A percentile compares a stretch with the other conserved stretches of the same genome.
These are phyloP conservation scores for Pseudomyrmex cubaensis DNA, from an alignment of 1,140 invertebrate genomes.

Conservation along the genomic window DNA sequence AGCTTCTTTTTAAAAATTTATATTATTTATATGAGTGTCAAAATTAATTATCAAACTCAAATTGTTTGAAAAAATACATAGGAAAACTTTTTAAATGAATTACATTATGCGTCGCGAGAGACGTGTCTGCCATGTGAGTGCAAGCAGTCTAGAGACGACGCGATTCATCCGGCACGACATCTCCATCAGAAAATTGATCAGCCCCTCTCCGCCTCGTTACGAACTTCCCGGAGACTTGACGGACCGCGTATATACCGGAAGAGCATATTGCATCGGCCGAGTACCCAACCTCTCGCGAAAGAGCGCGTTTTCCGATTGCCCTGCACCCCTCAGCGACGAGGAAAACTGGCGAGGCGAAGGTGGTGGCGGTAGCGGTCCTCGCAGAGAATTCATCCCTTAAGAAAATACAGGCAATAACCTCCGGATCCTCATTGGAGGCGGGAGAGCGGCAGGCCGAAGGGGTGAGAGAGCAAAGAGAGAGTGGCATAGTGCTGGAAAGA, in stretches of 20 bases:
- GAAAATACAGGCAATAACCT: slow-evolving; percentile 85
- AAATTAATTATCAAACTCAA: too few relatives aligned
- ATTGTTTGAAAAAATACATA: too few relatives aligned
- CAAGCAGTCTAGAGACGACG: slow-evolving; percentile 41
- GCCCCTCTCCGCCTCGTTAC: slow-evolving; percentile 22
- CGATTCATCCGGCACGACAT: slow-evolving; percentile 52
- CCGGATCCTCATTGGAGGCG: slow-evolving; percentile 77
- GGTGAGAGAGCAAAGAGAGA: slow-evolving; percentile 64
- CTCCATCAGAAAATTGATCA: slow-evolving; percentile 71
- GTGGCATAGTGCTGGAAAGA: slow-evolving; percentile 66
- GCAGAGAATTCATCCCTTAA: slow-evolving; percentile 82
- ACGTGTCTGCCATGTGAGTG: slow-evolving; percentile 44
- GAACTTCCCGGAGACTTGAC: slow-evolving; percentile 62
- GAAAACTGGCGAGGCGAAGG: slow-evolving; percentile 12
- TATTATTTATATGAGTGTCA: too few relatives aligned
- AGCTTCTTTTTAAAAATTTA: too few relatives aligned
- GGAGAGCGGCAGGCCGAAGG: slow-evolving; percentile 63
- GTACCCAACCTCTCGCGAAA: slow-evolving; percentile 17
- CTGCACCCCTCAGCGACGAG: slow-evolving; percentile 16
- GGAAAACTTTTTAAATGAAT: too few relatives aligned
- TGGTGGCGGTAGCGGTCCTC: slow-evolving; percentile 63
- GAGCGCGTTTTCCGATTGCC: not conserved
- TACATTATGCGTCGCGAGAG: slow-evolving; percentile 2
- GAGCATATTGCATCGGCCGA: slow-evolving; percentile 25
- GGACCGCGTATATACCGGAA: slow-evolving; percentile 58